Evolutionary conservation across 2,113 vertebrate genomes (phyloP).

Genomic region (Scomber japonicus): DNA sequence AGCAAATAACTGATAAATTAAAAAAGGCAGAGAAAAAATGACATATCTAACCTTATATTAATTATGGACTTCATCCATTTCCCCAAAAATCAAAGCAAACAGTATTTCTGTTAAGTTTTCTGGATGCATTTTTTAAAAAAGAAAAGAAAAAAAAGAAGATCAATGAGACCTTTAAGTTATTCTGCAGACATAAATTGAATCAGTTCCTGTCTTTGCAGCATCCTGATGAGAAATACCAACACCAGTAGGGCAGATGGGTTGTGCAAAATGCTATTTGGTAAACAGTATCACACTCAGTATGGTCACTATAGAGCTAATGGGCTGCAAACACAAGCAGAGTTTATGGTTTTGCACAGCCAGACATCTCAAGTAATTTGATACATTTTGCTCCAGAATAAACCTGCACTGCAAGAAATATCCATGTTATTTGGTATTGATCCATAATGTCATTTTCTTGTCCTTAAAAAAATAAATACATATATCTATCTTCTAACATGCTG

Average conservation of each 20-base stretch:
- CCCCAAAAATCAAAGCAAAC: not conserved
- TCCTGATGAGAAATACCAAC: not conserved
- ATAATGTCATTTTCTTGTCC: not conserved
- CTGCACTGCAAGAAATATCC: not conserved
- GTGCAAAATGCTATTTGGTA: not conserved
- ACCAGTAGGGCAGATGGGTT: not conserved
- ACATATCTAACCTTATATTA: not conserved
- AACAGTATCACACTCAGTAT: not conserved
- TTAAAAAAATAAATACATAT: constrained; percentile 15
- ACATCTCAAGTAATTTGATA: not conserved
- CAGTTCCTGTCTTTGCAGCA: not conserved
- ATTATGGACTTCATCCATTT: not conserved
- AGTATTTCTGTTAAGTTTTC: not conserved
- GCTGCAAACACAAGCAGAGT: constrained; percentile 1
- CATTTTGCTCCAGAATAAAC: not conserved
- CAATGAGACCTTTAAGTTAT: not conserved
- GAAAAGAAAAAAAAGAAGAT: no score
- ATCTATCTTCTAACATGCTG: not conserved
- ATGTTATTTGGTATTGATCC: not conserved
- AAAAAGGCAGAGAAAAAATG: not conserved
- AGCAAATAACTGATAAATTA: not conserved
- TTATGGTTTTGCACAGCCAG: not conserved
- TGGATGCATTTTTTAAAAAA: no score
- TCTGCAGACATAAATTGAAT: not conserved
- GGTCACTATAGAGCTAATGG: not conserved